These are phyloP conservation scores for Zoanthus solanderi DNA, from an alignment of 92 coral and sea anemone species.

Conservation along the genomic window DNA sequence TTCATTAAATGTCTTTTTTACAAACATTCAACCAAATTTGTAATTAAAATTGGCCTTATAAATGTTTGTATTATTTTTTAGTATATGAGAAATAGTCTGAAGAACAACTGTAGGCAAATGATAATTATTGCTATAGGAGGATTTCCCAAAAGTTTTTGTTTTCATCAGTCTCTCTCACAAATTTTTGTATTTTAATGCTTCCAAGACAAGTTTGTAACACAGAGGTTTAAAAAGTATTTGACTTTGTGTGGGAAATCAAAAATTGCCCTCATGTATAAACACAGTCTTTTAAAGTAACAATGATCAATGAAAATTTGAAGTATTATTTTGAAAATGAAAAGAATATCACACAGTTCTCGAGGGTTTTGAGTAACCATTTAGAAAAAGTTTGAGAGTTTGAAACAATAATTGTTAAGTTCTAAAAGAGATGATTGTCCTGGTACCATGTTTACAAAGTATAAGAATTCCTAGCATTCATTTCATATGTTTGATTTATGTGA, in stretches of 20 bases:
- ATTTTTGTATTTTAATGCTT: background rate
- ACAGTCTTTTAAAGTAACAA: background rate
- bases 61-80: background rate
- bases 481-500: constrained; percentile 12
- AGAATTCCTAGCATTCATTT: background rate
- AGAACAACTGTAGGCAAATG: background rate
- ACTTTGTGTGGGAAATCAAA: background rate
- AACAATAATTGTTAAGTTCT: background rate
- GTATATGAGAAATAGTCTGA: background rate
- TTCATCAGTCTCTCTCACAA: no score
- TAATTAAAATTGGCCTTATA: background rate
- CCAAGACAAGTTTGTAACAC: background rate
- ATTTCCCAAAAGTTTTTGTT: background rate
- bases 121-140: background rate
- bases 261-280: background rate
- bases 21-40: background rate
- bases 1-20: background rate
- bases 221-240: background rate
- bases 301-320: background rate
- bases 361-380: background rate
- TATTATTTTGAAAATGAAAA: background rate
- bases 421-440: background rate
- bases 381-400: background rate
- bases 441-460: constrained; percentile 17
- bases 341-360: background rate